Conservation (phyloP, 2,113 vertebrate species). For the Ptychochromis oligacanthus region DNA sequence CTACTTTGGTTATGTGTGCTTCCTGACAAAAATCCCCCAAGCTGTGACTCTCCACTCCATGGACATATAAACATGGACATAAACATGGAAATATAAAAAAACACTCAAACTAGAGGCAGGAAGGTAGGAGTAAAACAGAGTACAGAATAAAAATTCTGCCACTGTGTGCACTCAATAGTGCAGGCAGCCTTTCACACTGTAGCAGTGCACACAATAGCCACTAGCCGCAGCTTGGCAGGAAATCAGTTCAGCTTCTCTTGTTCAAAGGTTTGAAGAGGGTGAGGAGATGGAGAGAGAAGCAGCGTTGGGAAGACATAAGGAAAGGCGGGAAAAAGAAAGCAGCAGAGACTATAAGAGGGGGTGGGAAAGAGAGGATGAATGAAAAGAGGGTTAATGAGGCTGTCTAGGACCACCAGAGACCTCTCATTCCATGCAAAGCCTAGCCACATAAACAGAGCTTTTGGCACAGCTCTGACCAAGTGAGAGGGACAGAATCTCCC, state of each 20-base stretch:
- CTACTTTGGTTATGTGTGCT: neutral
- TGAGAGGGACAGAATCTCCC: constrained; percentile 32
- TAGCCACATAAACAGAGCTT: constrained; percentile 17
- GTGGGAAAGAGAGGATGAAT: constrained; percentile 16
- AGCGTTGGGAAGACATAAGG: constrained; percentile 30
- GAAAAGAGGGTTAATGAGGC: constrained; percentile 69
- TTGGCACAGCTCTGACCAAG: constrained; percentile 29
- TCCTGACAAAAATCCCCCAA: neutral
- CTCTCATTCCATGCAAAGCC: constrained; percentile 41
- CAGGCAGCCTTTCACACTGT: constrained; percentile 43
- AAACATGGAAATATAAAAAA: neutral
- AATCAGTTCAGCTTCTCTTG: constrained; percentile 63
- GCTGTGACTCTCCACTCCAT: neutral
- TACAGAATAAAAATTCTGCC: constrained; percentile 10
- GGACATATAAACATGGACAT: neutral
- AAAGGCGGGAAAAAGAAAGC: constrained; percentile 31
- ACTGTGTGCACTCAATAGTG: constrained; percentile 49
- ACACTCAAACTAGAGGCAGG: neutral
- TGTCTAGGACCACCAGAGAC: constrained; percentile 54
- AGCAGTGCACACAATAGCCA: constrained; percentile 51
- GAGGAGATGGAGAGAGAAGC: constrained; percentile 29
- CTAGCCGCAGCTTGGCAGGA: constrained; percentile 62
- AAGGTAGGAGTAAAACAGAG: constrained; percentile 17
- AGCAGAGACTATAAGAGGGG: constrained; percentile 9
- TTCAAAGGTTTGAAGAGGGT: constrained; percentile 61